phyloP scores from a whole-genome alignment of 2,797 vertebrate genomes.

The Odontamblyopus lacepedii region DNA sequence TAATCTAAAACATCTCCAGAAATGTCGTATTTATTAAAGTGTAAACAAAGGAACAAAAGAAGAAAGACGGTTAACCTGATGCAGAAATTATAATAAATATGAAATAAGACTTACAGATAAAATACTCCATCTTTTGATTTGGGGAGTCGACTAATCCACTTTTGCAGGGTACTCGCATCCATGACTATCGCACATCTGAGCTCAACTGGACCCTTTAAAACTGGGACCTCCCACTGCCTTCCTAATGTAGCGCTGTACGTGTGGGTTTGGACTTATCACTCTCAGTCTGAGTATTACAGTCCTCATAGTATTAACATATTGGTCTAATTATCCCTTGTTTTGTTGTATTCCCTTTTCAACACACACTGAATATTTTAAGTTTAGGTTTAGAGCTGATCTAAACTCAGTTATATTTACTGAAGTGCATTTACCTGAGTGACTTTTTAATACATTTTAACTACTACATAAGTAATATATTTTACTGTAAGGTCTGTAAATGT shows the following conservation, averaged over 20 bases:
- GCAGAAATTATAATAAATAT: background rate
- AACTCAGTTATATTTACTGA: too few species aligned
- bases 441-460: too few species aligned
- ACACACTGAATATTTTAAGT: too few species aligned
- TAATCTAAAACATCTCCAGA: background rate
- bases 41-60: background rate
- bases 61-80: background rate
- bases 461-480: too few species aligned
- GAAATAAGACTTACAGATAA: constrained; percentile 65
- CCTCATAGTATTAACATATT: background rate
- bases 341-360: too few species aligned
- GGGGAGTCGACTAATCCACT: constrained; percentile 66
- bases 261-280: background rate
- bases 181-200: constrained; percentile 41
- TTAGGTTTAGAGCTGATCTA: too few species aligned
- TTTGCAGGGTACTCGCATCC: constrained; percentile 43
- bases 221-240: constrained; percentile 49
- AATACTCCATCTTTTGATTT: constrained; percentile 70
- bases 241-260: constrained; percentile 28
- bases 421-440: too few species aligned
- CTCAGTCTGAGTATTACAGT: background rate
- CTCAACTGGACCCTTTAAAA: constrained; percentile 25
- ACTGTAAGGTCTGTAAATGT: too few species aligned
- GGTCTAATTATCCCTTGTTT: background rate
- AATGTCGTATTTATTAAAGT: background rate